Evolutionary conservation across 2,113 vertebrate genomes (phyloP).

Genomic region (Bungarus multicinctus): DNA sequence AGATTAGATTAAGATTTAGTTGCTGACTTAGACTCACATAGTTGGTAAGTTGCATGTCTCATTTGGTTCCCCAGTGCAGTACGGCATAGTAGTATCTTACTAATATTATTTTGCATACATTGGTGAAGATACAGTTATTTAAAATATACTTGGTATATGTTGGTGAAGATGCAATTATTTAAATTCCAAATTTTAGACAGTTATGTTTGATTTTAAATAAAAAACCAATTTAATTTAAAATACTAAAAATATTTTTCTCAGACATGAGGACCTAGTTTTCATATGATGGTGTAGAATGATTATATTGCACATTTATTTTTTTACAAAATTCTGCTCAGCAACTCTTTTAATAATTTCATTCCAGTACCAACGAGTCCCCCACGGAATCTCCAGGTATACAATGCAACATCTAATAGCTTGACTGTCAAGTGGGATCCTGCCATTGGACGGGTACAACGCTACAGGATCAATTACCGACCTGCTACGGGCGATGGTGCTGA

Average conservation of each 20-base stretch:
- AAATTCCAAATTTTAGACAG: not conserved
- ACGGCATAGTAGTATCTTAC: not conserved
- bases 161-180: slow-evolving; percentile 3
- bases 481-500: slow-evolving; percentile 74
- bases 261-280: not conserved
- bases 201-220: not conserved
- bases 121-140: not conserved
- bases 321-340: not conserved
- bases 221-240: not conserved
- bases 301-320: not conserved
- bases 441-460: slow-evolving; percentile 84
- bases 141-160: too few species aligned
- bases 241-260: not conserved
- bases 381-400: slow-evolving; percentile 87
- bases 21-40: not conserved
- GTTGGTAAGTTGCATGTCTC: not conserved
- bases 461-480: slow-evolving; percentile 81
- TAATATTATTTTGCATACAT: not conserved
- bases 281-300: not conserved
- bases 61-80: not conserved
- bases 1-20: not conserved
- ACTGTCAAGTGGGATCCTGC: slow-evolving; percentile 90
- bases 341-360: slow-evolving; percentile 4
- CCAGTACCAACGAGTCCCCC: slow-evolving; percentile 83
- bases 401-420: slow-evolving; percentile 84